phyloP scores from a whole-genome alignment of 2,113 vertebrate genomes.

The Xyliphius kryptos region DNA sequence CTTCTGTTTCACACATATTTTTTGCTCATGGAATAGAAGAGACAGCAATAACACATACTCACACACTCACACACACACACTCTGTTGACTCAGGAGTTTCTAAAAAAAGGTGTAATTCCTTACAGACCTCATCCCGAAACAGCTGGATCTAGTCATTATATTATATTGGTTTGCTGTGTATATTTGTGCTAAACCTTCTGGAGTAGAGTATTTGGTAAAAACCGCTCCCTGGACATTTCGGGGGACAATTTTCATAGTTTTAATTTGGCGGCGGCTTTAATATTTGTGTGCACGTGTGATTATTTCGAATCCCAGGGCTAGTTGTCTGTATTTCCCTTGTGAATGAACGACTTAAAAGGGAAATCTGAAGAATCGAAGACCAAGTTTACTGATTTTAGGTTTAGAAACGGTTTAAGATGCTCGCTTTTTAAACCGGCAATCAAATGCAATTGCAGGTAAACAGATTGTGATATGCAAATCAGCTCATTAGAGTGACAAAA shows the following conservation, averaged over 20 bases:
- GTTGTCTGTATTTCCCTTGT: too few relatives aligned
- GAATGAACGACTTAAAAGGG: too few relatives aligned
- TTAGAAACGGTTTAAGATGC: too few relatives aligned
- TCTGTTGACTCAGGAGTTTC: constrained; percentile 37
- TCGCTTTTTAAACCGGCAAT: too few relatives aligned
- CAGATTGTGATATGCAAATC: too few relatives aligned
- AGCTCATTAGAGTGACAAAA: too few relatives aligned
- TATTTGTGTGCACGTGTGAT: too few relatives aligned
- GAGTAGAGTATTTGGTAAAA: constrained; percentile 11
- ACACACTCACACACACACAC: not conserved
- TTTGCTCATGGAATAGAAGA: not conserved
- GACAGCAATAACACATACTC: constrained; percentile 28
- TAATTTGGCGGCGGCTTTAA: not conserved
- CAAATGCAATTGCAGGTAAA: too few relatives aligned
- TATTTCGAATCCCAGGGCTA: too few relatives aligned
- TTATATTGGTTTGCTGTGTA: not conserved
- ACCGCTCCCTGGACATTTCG: constrained; percentile 1
- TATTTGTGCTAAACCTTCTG: not conserved
- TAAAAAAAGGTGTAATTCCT: constrained; percentile 31
- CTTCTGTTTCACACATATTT: not conserved
- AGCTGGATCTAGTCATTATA: constrained; percentile 11
- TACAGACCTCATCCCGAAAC: constrained; percentile 22
- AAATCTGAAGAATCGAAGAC: too few relatives aligned
- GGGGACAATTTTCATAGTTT: not conserved
- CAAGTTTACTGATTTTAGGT: too few relatives aligned